Evolutionary conservation across 2,797 vertebrate species (phyloP), one percentile per base, ranked within the genome.

Genomic region (Tarsius wallacei): DNA sequence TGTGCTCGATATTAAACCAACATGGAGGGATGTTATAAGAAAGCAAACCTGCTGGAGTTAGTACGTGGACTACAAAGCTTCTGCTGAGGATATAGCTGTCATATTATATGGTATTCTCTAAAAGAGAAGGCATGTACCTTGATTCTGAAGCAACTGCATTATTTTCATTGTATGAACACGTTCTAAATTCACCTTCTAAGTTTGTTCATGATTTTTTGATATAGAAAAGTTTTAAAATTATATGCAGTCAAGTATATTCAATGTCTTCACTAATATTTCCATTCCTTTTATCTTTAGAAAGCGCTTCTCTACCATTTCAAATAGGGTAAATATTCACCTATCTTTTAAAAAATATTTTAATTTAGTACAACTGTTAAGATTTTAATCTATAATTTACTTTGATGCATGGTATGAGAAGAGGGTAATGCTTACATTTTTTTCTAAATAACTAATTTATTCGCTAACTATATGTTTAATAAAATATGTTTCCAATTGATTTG

Each of bases 321-420:
- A 55, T 61, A 87, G 4, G 15, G 21, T 84, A 87, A 81, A 33
- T 47, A 47, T 16, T 47, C 3, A 64, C 6, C 3, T 63, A 74
- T 83, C 4, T 84, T 49, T 76, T 19, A 47, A 71, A 33, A 36
- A 16, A 57, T 70, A 96, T 31, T 28, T 81, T 73, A 66, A 64
- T 59, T 80, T 87, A 84, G 7, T 64, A 53, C 1, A 28, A 4
- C 49, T 68, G 2, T 66, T 94, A 66, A 89, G 42, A 36, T 87
- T 68, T 83, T 78, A 86, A 91, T 51, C 13, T 71, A 70, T 53
- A 70, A 36, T 22, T 57, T 88, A 53, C 96, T 87, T 91, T 91
- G 9, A 53, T 82, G 15, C 51, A 55, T n/a, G 59, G 8, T 64
- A 57, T 51, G 22, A 49, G 53, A 17, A 59, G 89, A 31, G n/a